A percentile compares a stretch with the other conserved stretches of the same genome.
Conservation (phyloP, 2,888 invertebrate species). For the Limenitis camilla region DNA sequence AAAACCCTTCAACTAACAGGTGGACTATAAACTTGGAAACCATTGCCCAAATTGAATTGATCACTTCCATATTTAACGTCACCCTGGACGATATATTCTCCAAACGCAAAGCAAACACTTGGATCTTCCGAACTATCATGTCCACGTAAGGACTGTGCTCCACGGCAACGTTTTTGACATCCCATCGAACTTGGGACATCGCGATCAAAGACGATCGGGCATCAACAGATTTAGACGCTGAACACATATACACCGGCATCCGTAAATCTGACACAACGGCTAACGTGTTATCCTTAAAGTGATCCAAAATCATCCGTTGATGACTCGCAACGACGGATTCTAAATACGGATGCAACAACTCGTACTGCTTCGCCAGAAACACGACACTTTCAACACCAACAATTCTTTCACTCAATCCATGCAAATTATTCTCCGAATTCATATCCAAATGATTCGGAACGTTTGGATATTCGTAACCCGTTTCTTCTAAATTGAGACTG, state of each 20-base stretch:
- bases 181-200: constrained; percentile 97
- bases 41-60: constrained; percentile 88
- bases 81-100: constrained; percentile 82
- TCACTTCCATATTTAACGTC: constrained; percentile 80
- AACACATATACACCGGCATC: constrained; percentile 90
- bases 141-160: constrained; percentile 95
- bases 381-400: constrained; percentile 95
- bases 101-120: constrained; percentile 85
- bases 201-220: constrained; percentile 82
- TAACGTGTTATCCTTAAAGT: constrained; percentile 84
- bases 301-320: constrained; percentile 78
- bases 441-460: constrained; percentile 49
- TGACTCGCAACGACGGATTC: constrained; percentile 86
- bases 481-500: constrained; percentile 68
- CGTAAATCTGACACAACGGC: constrained; percentile 83
- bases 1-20: constrained; percentile 94
- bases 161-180: constrained; percentile 94
- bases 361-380: constrained; percentile 91
- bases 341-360: constrained; percentile 87
- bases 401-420: constrained; percentile 88
- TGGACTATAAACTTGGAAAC: constrained; percentile 89
- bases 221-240: constrained; percentile 86
- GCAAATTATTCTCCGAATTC: constrained; percentile 78
- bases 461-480: constrained; percentile 39
- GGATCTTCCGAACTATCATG: constrained; percentile 81